Conservation (phyloP, 2,888 invertebrate species). For the Epistrophella euchroma region DNA sequence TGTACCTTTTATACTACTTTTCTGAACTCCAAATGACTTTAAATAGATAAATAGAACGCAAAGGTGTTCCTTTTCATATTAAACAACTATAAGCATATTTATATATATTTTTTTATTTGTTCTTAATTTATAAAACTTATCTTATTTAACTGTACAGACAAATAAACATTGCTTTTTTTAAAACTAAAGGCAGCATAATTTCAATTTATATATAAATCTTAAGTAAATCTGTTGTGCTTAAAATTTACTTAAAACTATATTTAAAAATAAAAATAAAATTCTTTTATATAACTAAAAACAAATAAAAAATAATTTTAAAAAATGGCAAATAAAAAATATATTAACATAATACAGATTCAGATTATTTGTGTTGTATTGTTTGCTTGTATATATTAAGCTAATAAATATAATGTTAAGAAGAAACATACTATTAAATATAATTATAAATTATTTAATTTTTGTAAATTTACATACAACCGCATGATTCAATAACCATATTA, state of each 20-base stretch:
- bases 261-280: constrained; percentile 17
- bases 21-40: too few relatives aligned
- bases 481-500: constrained; percentile 96
- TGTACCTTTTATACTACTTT: too few relatives aligned
- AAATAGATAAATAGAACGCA: too few relatives aligned
- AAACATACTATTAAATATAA: constrained; percentile 6
- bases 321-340: constrained; percentile 52
- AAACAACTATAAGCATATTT: not conserved
- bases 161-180: constrained; percentile 24
- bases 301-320: constrained; percentile 14
- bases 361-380: constrained; percentile 44
- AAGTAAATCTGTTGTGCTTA: constrained; percentile 6
- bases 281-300: constrained; percentile 24
- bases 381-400: constrained; percentile 7
- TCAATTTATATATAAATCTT: constrained; percentile 2
- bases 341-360: constrained; percentile 74
- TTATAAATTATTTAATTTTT: constrained; percentile 12
- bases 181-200: constrained; percentile 56
- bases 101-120: constrained; percentile 12
- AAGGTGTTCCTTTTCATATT: not conserved
- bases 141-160: constrained; percentile 5
- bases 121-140: constrained; percentile 2
- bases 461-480: constrained; percentile 90
- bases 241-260: constrained; percentile 23
- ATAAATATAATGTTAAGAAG: constrained; percentile 46